phyloP scores from a whole-genome alignment of 2,888 invertebrate species.

The Ceratothoa steindachneri region DNA sequence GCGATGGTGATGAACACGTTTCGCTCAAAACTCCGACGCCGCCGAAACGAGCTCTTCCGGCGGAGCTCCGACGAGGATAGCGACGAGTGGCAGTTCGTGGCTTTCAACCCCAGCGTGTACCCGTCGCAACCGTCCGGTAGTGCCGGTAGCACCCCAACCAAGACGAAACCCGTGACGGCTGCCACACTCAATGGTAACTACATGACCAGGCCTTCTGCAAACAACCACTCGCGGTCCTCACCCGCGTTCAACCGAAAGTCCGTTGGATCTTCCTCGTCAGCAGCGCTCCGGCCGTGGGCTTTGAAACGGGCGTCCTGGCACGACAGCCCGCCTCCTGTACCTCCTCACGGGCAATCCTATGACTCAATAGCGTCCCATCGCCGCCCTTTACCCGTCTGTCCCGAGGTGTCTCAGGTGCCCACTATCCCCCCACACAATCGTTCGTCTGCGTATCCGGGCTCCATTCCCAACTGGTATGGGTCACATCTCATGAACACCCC shows the following conservation, averaged over 20 bases:
- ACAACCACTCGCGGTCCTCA: conserved; percentile 3
- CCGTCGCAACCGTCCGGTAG: conserved; percentile 7
- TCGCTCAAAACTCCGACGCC: conserved; percentile 41
- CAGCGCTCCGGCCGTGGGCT: conserved; percentile 41
- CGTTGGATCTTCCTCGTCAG: neutral
- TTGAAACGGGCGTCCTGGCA: conserved; percentile 45
- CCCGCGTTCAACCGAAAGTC: conserved; percentile 19
- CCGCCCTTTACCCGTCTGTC: conserved; percentile 20
- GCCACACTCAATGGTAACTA: conserved; percentile 17
- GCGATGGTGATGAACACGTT: conserved; percentile 47
- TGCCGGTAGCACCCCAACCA: conserved; percentile 23
- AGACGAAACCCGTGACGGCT: conserved; percentile 18
- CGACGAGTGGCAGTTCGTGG: conserved; percentile 47
- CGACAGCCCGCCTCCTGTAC: conserved; percentile 38
- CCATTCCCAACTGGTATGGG: conserved; percentile 45
- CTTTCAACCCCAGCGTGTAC: conserved; percentile 44
- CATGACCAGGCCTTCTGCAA: neutral
- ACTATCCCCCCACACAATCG: neutral
- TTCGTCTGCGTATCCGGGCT: conserved; percentile 38
- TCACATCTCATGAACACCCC: conserved; percentile 26
- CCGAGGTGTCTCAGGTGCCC: conserved; percentile 19
- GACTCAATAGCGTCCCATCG: conserved; percentile 16
- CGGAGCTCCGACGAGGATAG: conserved; percentile 35
- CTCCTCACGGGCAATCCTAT: conserved; percentile 37
- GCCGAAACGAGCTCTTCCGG: conserved; percentile 45